Evolutionary conservation across 2,888 invertebrate genomes (phyloP).

Genomic region (Coenonympha glycerion): DNA sequence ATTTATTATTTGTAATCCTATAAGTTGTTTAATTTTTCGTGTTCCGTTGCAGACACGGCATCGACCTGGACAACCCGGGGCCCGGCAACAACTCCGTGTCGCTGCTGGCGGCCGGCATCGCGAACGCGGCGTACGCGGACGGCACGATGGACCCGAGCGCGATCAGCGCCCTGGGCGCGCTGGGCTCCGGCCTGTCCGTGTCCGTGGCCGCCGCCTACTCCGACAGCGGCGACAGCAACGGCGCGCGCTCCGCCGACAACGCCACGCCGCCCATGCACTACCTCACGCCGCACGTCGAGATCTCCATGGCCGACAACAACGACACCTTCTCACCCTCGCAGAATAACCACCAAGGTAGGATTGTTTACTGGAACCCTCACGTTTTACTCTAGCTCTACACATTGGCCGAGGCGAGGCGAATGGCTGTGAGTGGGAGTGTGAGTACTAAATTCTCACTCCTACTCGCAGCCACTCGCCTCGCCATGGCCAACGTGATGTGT

Average conservation of each 20-base stretch:
- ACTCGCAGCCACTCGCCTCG: too few relatives aligned
- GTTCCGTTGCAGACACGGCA: slow-evolving; percentile 82
- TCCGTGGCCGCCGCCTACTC: slow-evolving; percentile 84
- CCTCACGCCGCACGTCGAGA: slow-evolving; percentile 92
- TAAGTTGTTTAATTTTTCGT: not conserved
- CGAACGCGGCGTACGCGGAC: slow-evolving; percentile 76
- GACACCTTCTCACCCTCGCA: slow-evolving; percentile 79
- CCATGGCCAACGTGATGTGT: too few relatives aligned
- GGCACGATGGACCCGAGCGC: slow-evolving; percentile 71
- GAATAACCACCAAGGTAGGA: slow-evolving; percentile 54
- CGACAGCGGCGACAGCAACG: slow-evolving; percentile 89
- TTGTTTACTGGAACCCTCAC: too few relatives aligned
- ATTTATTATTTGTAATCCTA: too few relatives aligned
- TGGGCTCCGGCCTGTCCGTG: slow-evolving; percentile 79
- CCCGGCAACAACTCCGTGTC: slow-evolving; percentile 87
- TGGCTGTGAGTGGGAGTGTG: too few relatives aligned
- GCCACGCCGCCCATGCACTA: slow-evolving; percentile 94
- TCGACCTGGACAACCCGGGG: slow-evolving; percentile 92
- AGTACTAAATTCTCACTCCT: too few relatives aligned
- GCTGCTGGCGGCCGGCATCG: slow-evolving; percentile 80
- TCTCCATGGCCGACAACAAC: slow-evolving; percentile 90
- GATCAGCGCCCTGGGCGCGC: slow-evolving; percentile 71
- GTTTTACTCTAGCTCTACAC: too few relatives aligned
- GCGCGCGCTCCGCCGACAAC: slow-evolving; percentile 87
- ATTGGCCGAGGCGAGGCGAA: too few relatives aligned